Percentiles rank a stretch among this genome's conserved stretches.
phyloP scores from a whole-genome alignment of 2,797 vertebrate genomes.

The Manis crassicaudata region DNA sequence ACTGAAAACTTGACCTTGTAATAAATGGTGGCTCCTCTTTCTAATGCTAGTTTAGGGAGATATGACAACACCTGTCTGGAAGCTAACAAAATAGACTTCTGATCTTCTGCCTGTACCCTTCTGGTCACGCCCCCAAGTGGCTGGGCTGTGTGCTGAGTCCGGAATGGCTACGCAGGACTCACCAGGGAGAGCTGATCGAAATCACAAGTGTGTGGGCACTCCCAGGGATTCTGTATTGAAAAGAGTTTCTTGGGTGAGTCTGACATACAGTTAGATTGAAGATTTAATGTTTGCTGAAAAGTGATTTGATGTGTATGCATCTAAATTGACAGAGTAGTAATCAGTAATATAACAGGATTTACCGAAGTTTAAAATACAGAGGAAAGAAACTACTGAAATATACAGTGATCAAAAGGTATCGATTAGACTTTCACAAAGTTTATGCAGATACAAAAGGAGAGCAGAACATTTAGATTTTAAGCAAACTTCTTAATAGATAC shows the following conservation, averaged over 20 bases:
- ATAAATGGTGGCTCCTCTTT: not conserved
- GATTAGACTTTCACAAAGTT: not conserved
- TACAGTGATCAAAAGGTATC: not conserved
- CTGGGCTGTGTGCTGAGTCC: not conserved
- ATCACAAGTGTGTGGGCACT: not conserved
- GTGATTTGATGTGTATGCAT: not conserved
- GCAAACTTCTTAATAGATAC: not conserved
- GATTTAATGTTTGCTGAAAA: conserved; percentile 18
- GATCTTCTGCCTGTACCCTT: not conserved
- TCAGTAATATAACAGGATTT: not conserved
- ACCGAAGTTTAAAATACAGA: not conserved
- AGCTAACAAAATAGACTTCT: not conserved
- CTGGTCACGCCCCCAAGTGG: not conserved
- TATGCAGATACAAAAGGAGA: not conserved
- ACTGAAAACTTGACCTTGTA: not conserved
- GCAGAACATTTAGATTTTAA: not conserved
- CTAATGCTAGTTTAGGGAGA: not conserved
- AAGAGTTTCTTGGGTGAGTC: not conserved
- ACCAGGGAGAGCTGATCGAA: not conserved
- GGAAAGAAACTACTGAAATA: not conserved
- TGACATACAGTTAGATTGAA: not conserved
- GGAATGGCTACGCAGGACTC: not conserved
- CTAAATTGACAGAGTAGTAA: not conserved
- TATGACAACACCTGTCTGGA: not conserved
- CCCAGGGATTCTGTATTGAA: not conserved